Percentiles rank a stretch among this genome's conserved stretches.
phyloP scores from a whole-genome alignment of 2,888 invertebrate species.

The Lepas anatifera region DNA sequence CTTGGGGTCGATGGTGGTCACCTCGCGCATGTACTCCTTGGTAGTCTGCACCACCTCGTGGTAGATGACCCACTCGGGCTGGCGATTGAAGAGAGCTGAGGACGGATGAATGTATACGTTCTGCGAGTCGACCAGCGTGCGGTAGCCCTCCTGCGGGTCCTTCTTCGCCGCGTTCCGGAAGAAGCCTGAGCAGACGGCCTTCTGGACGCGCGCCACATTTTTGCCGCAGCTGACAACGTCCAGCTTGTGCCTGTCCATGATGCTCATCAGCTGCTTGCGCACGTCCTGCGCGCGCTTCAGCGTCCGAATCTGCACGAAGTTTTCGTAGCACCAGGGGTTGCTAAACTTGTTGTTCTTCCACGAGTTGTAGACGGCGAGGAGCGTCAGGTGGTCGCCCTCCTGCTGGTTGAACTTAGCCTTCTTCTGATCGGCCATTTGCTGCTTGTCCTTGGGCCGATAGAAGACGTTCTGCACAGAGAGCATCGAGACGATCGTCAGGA shows the following conservation, averaged over 20 bases:
- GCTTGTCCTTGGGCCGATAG: slow-evolving; percentile 85
- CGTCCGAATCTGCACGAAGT: slow-evolving; percentile 94
- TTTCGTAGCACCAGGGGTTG: slow-evolving; percentile 99
- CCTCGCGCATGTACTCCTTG: slow-evolving; percentile 98
- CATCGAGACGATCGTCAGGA: slow-evolving; percentile 97
- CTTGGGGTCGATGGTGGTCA: slow-evolving; percentile 90
- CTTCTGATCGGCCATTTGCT: slow-evolving; percentile 93
- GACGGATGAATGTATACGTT: slow-evolving; percentile 99
- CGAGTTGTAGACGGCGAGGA: slow-evolving; percentile 96
- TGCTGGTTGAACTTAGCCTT: slow-evolving; percentile 99
- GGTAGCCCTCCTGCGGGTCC: slow-evolving; percentile 93
- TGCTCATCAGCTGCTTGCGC: slow-evolving; percentile 89
- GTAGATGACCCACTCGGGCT: slow-evolving; percentile 99
- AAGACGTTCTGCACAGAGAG: slow-evolving; percentile 98
- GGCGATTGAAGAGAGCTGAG: slow-evolving; percentile 91
- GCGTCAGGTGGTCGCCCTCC: slow-evolving; percentile 94
- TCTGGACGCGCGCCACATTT: slow-evolving; percentile 89
- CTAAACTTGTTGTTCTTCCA: slow-evolving; percentile 99
- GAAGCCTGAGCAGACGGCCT: slow-evolving; percentile 96
- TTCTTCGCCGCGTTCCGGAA: slow-evolving; percentile 98
- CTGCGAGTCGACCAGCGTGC: slow-evolving; percentile 93
- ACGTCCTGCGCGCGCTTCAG: slow-evolving; percentile 96
- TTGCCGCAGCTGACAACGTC: slow-evolving; percentile 95
- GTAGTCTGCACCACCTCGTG: slow-evolving; percentile 98
- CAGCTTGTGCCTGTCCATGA: slow-evolving; percentile 93